phyloP scores from a whole-genome alignment of 1,140 invertebrate genomes.

The Caenorhabditis inopinata region DNA sequence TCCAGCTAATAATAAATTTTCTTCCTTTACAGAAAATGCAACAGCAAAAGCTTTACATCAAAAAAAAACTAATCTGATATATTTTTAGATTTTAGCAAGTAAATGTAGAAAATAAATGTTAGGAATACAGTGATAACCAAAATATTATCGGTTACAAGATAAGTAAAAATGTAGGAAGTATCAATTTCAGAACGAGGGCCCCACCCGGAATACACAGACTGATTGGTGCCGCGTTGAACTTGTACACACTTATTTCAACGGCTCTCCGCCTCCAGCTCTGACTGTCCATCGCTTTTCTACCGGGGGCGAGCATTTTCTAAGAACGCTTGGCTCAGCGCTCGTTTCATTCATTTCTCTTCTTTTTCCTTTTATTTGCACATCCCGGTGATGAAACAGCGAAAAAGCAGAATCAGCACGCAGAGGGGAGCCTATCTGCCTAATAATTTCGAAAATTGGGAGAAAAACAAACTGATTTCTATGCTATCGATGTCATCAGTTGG shows the following conservation, averaged over 20 bases:
- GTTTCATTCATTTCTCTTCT: neutral
- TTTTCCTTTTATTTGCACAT: neutral
- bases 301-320: neutral
- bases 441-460: neutral
- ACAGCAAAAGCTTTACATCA: no score
- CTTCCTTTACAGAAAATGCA: no score
- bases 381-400: neutral
- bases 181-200: no score
- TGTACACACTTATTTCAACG: neutral
- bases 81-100: no score
- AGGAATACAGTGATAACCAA: no score
- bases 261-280: neutral
- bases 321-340: neutral
- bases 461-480: neutral
- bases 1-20: no score
- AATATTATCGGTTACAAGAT: no score
- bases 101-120: no score
- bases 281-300: neutral
- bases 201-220: no score
- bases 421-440: neutral
- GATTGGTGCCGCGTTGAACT: neutral
- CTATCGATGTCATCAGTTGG: conserved; percentile 1
- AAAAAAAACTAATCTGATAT: no score
- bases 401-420: neutral
- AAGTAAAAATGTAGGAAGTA: no score